Percentiles rank a stretch among this genome's conserved stretches.
Evolutionary conservation across 2,797 vertebrate species (phyloP).

Genomic region (Poliocrania exsul): DNA sequence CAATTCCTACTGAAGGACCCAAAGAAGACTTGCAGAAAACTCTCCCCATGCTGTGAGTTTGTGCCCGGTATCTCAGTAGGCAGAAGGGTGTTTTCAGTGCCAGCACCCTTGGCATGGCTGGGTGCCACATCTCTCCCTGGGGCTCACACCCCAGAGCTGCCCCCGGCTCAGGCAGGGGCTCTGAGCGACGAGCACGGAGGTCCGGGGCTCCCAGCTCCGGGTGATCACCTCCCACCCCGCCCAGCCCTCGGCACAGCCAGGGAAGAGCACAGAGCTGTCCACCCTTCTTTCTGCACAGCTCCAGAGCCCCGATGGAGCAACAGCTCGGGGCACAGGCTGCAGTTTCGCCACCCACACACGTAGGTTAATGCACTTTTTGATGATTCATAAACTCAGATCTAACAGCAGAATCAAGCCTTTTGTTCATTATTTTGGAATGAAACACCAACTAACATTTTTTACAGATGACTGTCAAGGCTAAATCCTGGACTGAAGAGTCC

Average conservation of each 20-base stretch:
- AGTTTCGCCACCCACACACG: slow-evolving; percentile 54
- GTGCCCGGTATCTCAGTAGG: slow-evolving; percentile 21
- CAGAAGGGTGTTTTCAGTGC: slow-evolving; percentile 18
- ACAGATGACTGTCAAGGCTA: slow-evolving; percentile 56
- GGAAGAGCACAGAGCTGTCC: slow-evolving; percentile 47
- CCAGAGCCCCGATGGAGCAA: slow-evolving; percentile 37
- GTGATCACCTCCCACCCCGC: slow-evolving; percentile 55
- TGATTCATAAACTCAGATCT: slow-evolving; percentile 58
- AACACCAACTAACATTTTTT: slow-evolving; percentile 61
- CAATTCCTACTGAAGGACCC: slow-evolving; percentile 8
- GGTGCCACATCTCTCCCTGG: not conserved
- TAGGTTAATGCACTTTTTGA: slow-evolving; percentile 58
- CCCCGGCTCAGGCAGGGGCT: slow-evolving; percentile 57
- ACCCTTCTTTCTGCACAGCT: slow-evolving; percentile 37
- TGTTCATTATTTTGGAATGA: slow-evolving; percentile 61
- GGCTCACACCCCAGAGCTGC: no score
- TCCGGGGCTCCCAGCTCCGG: slow-evolving; percentile 43
- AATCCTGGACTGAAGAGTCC: slow-evolving; percentile 33
- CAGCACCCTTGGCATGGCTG: slow-evolving; percentile 54
- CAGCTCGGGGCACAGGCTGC: slow-evolving; percentile 11
- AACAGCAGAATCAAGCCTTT: slow-evolving; percentile 44
- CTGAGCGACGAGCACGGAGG: slow-evolving; percentile 53
- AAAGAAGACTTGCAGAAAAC: slow-evolving; percentile 14
- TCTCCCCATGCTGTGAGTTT: not conserved
- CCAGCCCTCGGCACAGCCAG: slow-evolving; percentile 34